phyloP scores from a whole-genome alignment of 2,113 vertebrate species.

The Montifringilla adamsi region DNA sequence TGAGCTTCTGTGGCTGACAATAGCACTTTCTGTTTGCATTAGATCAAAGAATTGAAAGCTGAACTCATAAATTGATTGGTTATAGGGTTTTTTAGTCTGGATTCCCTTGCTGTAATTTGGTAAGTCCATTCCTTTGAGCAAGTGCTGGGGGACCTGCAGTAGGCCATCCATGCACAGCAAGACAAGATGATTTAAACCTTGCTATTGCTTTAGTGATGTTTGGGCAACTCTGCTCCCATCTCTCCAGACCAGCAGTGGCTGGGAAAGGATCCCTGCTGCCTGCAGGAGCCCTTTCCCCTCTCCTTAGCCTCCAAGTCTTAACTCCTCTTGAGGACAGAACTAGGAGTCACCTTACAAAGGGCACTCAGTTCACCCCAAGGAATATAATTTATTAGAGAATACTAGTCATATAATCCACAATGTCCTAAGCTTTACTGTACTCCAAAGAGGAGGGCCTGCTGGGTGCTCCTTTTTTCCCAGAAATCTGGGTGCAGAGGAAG shows the following conservation, averaged over 20 bases:
- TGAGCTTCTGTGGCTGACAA: background rate
- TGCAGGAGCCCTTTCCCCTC: background rate
- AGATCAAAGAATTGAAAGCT: background rate
- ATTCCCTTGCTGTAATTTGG: background rate
- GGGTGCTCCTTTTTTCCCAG: background rate
- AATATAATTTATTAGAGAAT: background rate
- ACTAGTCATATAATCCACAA: background rate
- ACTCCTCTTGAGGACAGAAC: background rate
- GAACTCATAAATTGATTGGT: background rate
- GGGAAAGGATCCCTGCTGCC: background rate
- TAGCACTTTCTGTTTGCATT: background rate
- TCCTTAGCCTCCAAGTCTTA: background rate
- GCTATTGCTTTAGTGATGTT: background rate
- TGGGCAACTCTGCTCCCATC: background rate
- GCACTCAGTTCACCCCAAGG: background rate
- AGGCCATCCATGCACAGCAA: background rate
- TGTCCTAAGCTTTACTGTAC: background rate
- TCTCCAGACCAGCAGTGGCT: background rate
- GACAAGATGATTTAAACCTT: background rate
- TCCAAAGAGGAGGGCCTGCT: background rate
- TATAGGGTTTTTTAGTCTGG: background rate
- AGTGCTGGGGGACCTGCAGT: background rate
- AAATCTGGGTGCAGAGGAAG: background rate
- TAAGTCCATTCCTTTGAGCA: background rate
- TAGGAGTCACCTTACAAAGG: background rate